Evolutionary conservation across 2,797 vertebrate genomes (phyloP).

Genomic region (Glyptemys insculpta): DNA sequence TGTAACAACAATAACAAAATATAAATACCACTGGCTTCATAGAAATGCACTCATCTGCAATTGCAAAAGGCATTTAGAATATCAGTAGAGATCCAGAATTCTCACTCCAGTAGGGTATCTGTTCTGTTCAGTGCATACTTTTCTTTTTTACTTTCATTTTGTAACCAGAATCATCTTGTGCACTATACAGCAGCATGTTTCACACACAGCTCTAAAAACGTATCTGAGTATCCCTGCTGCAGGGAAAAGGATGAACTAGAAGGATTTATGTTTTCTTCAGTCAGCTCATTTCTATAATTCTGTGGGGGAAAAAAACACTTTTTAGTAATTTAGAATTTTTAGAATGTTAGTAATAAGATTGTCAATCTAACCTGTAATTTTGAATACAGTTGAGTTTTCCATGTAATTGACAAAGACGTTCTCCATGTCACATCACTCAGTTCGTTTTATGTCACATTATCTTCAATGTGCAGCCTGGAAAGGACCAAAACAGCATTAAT

Average conservation of each 20-base stretch:
- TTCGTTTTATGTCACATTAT: not conserved
- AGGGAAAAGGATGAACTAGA: not conserved
- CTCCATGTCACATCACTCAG: not conserved
- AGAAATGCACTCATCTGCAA: not conserved
- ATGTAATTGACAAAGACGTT: not conserved
- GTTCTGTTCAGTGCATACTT: not conserved
- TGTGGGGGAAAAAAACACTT: not conserved
- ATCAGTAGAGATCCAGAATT: not conserved
- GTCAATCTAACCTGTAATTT: not conserved
- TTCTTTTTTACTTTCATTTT: constrained; percentile 8
- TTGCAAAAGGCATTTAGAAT: not conserved
- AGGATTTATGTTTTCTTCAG: not conserved
- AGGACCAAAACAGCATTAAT: not conserved
- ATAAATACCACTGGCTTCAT: not conserved
- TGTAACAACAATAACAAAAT: not conserved
- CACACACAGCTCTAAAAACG: not conserved
- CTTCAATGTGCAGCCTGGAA: constrained; percentile 8
- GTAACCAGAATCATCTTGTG: not conserved
- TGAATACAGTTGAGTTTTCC: not conserved
- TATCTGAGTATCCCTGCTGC: not conserved
- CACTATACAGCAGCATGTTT: not conserved
- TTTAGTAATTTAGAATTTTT: not conserved
- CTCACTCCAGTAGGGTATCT: not conserved
- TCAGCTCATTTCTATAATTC: not conserved
- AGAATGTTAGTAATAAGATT: not conserved